phyloP scores from a whole-genome alignment of 2,797 vertebrate species.

The Trematomus bernacchii region DNA sequence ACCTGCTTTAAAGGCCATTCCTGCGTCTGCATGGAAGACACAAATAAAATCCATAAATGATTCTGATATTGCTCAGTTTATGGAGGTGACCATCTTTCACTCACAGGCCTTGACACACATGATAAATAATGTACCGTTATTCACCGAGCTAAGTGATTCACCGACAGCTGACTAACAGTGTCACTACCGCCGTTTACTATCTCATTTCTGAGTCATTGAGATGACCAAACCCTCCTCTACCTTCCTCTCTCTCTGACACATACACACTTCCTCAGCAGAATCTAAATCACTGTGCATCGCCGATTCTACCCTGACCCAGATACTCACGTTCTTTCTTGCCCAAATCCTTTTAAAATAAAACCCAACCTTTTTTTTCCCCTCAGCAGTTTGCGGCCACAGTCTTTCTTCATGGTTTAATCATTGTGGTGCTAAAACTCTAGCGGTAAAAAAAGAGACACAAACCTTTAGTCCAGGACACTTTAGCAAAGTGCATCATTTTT shows the following conservation, averaged over 20 bases:
- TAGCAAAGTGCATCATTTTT: slow-evolving; percentile 68
- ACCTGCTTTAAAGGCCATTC: slow-evolving; percentile 36
- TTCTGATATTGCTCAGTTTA: slow-evolving; percentile 22
- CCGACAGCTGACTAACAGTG: slow-evolving; percentile 23
- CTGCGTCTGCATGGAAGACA: slow-evolving; percentile 7
- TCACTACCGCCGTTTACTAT: slow-evolving; percentile 32
- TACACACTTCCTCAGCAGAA: slow-evolving; percentile 31
- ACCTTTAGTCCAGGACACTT: slow-evolving; percentile 61
- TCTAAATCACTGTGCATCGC: slow-evolving; percentile 55
- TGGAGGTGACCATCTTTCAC: background rate
- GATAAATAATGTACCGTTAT: slow-evolving; percentile 26
- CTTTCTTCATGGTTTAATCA: slow-evolving; percentile 77
- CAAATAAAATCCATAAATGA: slow-evolving; percentile 7
- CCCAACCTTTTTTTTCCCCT: slow-evolving; percentile 36
- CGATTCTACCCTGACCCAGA: slow-evolving; percentile 76
- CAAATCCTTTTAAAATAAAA: slow-evolving; percentile 77
- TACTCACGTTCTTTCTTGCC: slow-evolving; percentile 61
- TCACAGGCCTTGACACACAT: background rate
- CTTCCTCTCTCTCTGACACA: slow-evolving; percentile 1
- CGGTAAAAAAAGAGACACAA: background rate
- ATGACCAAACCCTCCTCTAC: slow-evolving; percentile 10
- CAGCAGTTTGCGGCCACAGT: slow-evolving; percentile 42
- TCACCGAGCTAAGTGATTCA: slow-evolving; percentile 31
- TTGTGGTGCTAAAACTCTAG: slow-evolving; percentile 36
- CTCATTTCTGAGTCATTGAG: slow-evolving; percentile 49